Conservation (phyloP, 2,888 invertebrate genomes). For the Lacanobia oleracea region DNA sequence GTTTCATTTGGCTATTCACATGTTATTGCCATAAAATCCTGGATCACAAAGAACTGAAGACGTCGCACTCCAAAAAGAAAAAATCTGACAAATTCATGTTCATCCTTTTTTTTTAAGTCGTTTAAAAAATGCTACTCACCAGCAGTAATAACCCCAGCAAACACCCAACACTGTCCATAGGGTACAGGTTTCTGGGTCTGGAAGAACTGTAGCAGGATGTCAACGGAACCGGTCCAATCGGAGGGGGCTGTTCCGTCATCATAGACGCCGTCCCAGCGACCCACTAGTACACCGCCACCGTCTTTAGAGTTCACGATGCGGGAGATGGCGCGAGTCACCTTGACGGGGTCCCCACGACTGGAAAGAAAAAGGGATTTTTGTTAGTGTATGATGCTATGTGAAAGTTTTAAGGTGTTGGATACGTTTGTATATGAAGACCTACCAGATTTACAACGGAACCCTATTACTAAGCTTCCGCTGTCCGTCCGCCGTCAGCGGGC, state of each 20-base stretch:
- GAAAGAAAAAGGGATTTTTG: background rate
- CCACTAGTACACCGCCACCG: slow-evolving; percentile 93
- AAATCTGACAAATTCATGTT: no score
- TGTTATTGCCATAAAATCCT: no score
- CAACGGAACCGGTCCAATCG: slow-evolving; percentile 95
- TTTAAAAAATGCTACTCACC: slow-evolving; percentile 83
- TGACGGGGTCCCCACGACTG: slow-evolving; percentile 93
- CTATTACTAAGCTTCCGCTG: no score
- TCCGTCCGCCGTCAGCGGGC: no score
- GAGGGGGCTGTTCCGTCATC: slow-evolving; percentile 94
- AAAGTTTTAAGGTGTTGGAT: no score
- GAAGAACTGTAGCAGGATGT: slow-evolving; percentile 93
- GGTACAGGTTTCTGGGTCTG: slow-evolving; percentile 92
- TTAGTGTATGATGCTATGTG: background rate
- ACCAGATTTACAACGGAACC: no score
- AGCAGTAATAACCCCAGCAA: slow-evolving; percentile 95
- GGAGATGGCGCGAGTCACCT: slow-evolving; percentile 93
- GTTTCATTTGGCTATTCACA: no score
- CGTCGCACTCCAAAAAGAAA: no score
- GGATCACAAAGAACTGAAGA: no score
- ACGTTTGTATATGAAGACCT: no score
- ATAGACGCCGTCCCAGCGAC: slow-evolving; percentile 94
- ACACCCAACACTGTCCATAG: slow-evolving; percentile 97
- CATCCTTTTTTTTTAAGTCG: no score
- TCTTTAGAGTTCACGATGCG: slow-evolving; percentile 94